A percentile compares a stretch with the other conserved stretches of the same genome.
These are phyloP conservation scores for Caenorhabditis sinica DNA, from an alignment of 2,888 invertebrate species.

Conservation along the genomic window DNA sequence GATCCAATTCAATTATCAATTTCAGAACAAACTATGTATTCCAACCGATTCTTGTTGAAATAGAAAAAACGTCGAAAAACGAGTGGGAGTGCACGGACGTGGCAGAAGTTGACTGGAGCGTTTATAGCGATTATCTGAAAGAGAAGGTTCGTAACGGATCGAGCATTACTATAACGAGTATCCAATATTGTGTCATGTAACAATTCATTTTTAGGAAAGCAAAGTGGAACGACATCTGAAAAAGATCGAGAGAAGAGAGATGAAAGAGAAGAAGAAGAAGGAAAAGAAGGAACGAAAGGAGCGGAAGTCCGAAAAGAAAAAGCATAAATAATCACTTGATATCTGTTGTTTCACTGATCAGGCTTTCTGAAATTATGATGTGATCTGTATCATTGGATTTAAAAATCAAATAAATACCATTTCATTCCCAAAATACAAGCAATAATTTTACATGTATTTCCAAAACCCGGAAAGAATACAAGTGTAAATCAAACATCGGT, in stretches of 20 bases:
- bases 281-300: too few relatives aligned
- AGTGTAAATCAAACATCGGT: constrained; percentile 6
- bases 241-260: too few relatives aligned
- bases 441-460: too few relatives aligned
- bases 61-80: constrained; percentile 3
- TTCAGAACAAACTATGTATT: constrained; percentile 46
- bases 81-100: constrained; percentile 51
- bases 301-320: neutral
- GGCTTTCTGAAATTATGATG: too few relatives aligned
- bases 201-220: too few relatives aligned
- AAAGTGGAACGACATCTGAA: too few relatives aligned
- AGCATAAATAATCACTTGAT: neutral
- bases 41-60: constrained; percentile 52
- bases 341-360: too few relatives aligned
- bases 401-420: neutral
- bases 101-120: constrained; percentile 47
- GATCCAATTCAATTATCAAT: neutral
- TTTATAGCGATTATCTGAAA: constrained; percentile 19
- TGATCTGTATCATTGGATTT: too few relatives aligned
- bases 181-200: too few relatives aligned
- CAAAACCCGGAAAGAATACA: constrained; percentile 7
- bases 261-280: neutral
- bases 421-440: neutral
- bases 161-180: too few relatives aligned
- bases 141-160: neutral